Evolutionary conservation across 2,113 vertebrate species (phyloP), one percentile per base, ranked within the genome.

Genomic region (Stigmatopora argus): DNA sequence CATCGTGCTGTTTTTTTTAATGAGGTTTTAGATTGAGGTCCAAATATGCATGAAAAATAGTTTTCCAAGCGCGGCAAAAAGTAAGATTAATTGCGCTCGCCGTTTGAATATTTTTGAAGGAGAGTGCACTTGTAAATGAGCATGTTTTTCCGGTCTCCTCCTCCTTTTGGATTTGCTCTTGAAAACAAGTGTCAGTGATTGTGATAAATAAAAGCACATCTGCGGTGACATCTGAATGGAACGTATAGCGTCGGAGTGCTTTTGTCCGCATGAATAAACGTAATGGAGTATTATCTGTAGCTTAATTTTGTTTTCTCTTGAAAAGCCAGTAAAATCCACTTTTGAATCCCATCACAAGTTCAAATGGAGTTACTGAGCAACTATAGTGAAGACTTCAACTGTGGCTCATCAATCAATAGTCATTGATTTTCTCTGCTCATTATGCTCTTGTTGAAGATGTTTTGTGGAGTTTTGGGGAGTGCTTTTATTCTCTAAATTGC

Each of bases 361-460:
- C 19, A 64, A 70, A 4, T 2, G 14, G 4, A 13, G 48, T 38
- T 34, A 67, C 52, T n/a, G 18, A n/a, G 1, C 35, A 56, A 45
- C 72, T 59, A 21, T 9, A 44, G 49, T 35, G 62, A 38, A 0
- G 4, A 26, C 62, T 55, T 49, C 64, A 47, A 13, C 44, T 60
- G 47, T 49, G 23, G 47, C 70, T 77, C 62, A 63, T 73, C 72
- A 73, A 38, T 67, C 73, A 80, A 73, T 65, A 65, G 61, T 62
- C 7, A 45, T 48, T 69, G 60, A 73, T 77, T 75, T 71, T 53
- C 61, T 61, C 58, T 26, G 67, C 64, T 67, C 61, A 51, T 63
- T 66, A 79, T 70, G 53, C n/a, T 64, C 73, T 71, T 65, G 66
- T 74, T 67, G 59, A 75, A 75, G 82, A 65, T 65, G 49, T 70